Base-by-base conservation (phyloP, 2,797 vertebrate genomes). In the Streptopelia turtur region DNA sequence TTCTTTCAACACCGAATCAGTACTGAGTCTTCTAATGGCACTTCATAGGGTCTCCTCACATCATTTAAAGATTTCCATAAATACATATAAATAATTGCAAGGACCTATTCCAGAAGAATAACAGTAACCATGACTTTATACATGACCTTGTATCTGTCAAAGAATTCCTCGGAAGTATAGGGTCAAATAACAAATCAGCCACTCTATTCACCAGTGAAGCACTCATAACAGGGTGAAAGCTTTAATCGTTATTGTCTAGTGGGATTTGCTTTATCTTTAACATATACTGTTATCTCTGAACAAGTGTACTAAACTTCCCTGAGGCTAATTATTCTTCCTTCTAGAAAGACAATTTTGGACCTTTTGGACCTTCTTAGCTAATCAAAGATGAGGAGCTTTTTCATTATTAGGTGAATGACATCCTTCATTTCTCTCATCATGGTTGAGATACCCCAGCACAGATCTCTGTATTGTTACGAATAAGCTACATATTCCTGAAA, bases 361-460 rank as follows among this genome's bases (percentile, higher is more conserved):
- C 28, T 84, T 76, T 69, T 59, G 55, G 65, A 94, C 30, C 7
- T 93, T 69, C 70, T 89, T 50, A 95, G 16, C 52, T 87, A 94
- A 96, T 87, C 50, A 91, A 89, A 96, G 55, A 24, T 61, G 11
- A 96, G 87, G n/a, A 64, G 31, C 6, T 43, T 90, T 89, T 92
- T 87, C 69, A 50, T 90, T 95, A 89, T 56, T 59, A 68, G 65
- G 28, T 89, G 59, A 91, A 84, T 61, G 65, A 74, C 33, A 89
- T 33, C 70, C 57, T 89, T 93, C 52, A 53, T 45, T 91, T 35
- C 45, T 76, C 31, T 92, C 65, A 68, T 87, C 64, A 39, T 37
- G 59, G 31, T 52, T 95, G 56, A 70, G 28, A 74, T 52, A 84
- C 25, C 33, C 9, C 35, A 39, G 55, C 3, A 39, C 23, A 81